Evolutionary conservation across 2,888 invertebrate genomes (phyloP).

Genomic region (Macrosiphum euphorbiae): DNA sequence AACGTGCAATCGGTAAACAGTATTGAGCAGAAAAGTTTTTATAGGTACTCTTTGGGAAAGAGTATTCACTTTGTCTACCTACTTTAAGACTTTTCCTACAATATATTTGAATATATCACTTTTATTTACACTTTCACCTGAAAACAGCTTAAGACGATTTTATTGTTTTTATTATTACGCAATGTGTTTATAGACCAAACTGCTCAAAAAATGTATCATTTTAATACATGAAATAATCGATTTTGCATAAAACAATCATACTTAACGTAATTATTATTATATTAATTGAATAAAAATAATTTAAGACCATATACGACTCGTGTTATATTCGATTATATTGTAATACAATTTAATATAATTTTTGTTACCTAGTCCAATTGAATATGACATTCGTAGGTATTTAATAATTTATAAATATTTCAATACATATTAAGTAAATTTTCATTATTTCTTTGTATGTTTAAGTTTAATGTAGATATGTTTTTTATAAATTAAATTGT

Average conservation of each 20-base stretch:
- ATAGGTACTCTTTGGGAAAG: not conserved
- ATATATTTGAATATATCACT: slow-evolving; percentile 39
- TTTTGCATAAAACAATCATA: not conserved
- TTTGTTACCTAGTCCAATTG: not conserved
- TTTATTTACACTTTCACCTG: not conserved
- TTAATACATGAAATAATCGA: not conserved
- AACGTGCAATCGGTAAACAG: not conserved
- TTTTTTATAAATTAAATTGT: not conserved
- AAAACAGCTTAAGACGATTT: not conserved
- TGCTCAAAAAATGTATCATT: not conserved
- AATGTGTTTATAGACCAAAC: not conserved
- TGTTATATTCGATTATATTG: not conserved
- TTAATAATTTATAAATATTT: not conserved
- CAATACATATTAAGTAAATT: not conserved
- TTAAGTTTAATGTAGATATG: not conserved
- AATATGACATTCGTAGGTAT: not conserved
- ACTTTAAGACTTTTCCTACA: slow-evolving; percentile 24
- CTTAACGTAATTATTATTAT: not conserved
- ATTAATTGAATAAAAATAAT: not conserved
- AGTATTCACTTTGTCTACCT: slow-evolving; percentile 32
- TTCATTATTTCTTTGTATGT: not conserved
- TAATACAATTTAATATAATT: not conserved
- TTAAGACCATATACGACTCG: not conserved
- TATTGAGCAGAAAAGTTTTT: slow-evolving; percentile 47
- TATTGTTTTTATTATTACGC: slow-evolving; percentile 13